A percentile compares a stretch with the other conserved stretches of the same genome.
Conservation (phyloP, 2,113 vertebrate species). For the Rhadina sibilatrix region DNA sequence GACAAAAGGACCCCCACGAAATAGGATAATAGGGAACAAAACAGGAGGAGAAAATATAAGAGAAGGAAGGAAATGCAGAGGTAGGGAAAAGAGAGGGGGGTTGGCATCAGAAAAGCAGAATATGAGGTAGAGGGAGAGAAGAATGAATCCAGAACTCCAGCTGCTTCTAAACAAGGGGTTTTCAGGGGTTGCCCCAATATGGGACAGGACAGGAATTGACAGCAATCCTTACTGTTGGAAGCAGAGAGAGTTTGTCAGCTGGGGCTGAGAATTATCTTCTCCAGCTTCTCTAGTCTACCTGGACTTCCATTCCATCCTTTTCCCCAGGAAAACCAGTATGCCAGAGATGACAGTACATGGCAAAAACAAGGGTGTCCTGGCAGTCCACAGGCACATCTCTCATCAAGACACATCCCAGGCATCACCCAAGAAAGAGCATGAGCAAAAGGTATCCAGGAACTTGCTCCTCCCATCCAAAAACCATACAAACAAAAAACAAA, state of each 20-base stretch:
- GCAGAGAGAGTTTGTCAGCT: neutral
- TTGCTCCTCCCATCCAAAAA: no score
- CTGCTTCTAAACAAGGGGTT: neutral
- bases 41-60: neutral
- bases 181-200: neutral
- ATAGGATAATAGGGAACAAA: neutral
- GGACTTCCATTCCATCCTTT: neutral
- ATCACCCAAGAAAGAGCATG: neutral
- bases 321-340: neutral
- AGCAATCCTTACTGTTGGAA: neutral
- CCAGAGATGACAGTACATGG: neutral
- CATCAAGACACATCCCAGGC: neutral
- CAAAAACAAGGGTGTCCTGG: neutral
- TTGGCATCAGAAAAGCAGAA: neutral
- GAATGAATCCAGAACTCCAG: neutral
- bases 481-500: no score
- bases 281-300: neutral
- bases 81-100: neutral
- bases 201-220: neutral
- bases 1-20: neutral
- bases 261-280: neutral
- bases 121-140: neutral
- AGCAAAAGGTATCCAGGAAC: neutral
- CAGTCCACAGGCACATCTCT: neutral
- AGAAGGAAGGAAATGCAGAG: neutral